Conservation (phyloP, 2,888 invertebrate species). For the Apantesis nais region DNA sequence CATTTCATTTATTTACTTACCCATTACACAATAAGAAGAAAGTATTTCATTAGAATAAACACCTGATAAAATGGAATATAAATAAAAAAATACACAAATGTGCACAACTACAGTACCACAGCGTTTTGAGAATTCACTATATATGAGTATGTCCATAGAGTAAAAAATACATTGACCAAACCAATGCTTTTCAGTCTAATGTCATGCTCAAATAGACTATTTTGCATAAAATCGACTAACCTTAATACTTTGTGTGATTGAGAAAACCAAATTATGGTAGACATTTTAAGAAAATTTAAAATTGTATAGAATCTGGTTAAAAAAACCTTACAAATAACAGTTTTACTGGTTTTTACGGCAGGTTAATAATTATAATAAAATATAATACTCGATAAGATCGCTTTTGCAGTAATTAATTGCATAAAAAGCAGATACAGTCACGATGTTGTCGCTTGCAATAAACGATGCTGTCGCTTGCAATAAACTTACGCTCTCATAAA, state of each 20-base stretch:
- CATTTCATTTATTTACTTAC: constrained; percentile 44
- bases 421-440: too few relatives aligned
- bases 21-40: constrained; percentile 48
- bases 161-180: constrained; percentile 17
- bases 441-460: too few relatives aligned
- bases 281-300: too few relatives aligned
- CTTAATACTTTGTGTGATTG: neutral
- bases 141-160: neutral
- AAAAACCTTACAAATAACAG: too few relatives aligned
- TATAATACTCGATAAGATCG: too few relatives aligned
- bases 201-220: neutral
- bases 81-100: constrained; percentile 27
- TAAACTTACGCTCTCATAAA: too few relatives aligned
- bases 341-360: neutral
- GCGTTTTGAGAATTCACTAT: constrained; percentile 7
- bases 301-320: too few relatives aligned
- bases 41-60: constrained; percentile 18
- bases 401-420: too few relatives aligned
- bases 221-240: neutral
- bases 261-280: neutral
- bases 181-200: neutral
- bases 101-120: constrained; percentile 11
- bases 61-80: constrained; percentile 22
- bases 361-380: neutral
- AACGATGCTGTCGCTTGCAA: too few relatives aligned